Percentiles rank a stretch among this genome's conserved stretches.
Evolutionary conservation across 2,888 invertebrate genomes (phyloP).

Genomic region (Lumbricus terrestris): DNA sequence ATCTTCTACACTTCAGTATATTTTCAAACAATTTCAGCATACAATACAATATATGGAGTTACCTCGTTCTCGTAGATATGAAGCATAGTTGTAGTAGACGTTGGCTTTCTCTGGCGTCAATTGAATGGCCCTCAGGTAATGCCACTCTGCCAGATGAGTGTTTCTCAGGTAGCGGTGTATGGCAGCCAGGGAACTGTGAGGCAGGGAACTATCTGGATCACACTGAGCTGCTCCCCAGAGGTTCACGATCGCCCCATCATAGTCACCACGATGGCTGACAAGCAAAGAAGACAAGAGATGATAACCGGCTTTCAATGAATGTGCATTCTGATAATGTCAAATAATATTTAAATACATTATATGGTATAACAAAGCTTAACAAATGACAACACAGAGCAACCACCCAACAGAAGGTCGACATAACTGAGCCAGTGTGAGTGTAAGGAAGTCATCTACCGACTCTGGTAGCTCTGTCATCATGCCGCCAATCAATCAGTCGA

Average conservation of each 20-base stretch:
- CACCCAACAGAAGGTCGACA: no score
- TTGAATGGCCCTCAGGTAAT: not conserved
- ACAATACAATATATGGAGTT: not conserved
- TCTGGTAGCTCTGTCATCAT: no score
- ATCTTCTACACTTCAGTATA: not conserved
- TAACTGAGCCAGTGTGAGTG: no score
- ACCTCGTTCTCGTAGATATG: slow-evolving; percentile 8
- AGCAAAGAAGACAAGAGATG: not conserved
- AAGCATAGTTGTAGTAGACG: slow-evolving; percentile 10
- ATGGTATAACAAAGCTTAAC: no score
- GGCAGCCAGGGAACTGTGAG: slow-evolving; percentile 12
- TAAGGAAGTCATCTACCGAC: no score
- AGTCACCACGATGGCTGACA: slow-evolving; percentile 15
- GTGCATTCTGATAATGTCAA: not conserved
- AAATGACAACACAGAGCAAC: no score
- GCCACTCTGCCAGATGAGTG: slow-evolving; percentile 18
- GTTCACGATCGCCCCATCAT: slow-evolving; percentile 12
- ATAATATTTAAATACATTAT: no score
- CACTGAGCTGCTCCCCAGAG: slow-evolving; percentile 16
- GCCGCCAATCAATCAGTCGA: no score
- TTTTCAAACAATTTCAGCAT: not conserved
- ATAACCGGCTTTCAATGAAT: not conserved
- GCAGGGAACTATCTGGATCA: not conserved
- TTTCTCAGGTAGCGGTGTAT: not conserved
- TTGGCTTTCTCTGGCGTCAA: not conserved